Base-by-base conservation (phyloP, 2,797 vertebrate species). In the Phataginus tetradactyla region DNA sequence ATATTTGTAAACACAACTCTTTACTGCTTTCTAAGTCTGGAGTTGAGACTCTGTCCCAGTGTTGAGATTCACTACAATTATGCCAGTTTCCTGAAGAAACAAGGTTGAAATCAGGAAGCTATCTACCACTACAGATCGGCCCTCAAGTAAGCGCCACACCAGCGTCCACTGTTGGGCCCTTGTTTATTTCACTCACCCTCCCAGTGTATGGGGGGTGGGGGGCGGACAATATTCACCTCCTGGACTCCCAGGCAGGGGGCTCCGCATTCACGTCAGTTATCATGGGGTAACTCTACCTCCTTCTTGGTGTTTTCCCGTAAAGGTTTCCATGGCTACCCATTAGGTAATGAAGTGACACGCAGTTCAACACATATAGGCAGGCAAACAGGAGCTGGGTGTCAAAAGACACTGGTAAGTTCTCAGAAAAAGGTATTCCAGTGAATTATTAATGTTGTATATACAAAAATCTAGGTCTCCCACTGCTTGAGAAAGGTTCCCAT, bases 51-150 rank as follows among this genome's bases (percentile, higher is more conserved):
- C 98, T 99, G 96, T 99, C 99, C 93, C 99, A 99, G 99, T 0
- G 99, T 99, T 98, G 99, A 99, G 99, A 99, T 99, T 88, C 99
- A 99, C 98, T 99, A 99, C 98, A 99, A 99, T 99, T 99, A 99
- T 0, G 99, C 99, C 98, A 99, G 99, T 98, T 99, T 99, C 97
- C 98, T 99, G 97, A 99, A 99, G 96, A 99, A 99, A 98, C 99
- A 98, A 68, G 99, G 99, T 45, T 99, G 99, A 4, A 99, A 99
- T 14, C 37, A 97, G 71, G 99, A 99, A 97, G 99, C 99, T 0
- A 99, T 99, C 97, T 98, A 99, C 97, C 99, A 99, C 98, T 99
- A 99, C 98, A 99, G 98, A 98, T 99, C 99, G 0, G 99, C 99
- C 78, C 99, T 99, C 97, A 99, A 99, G 99, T 99, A 98, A 98